Evolutionary conservation across 1,140 invertebrate species (phyloP).

Genomic region (Trichonephila clavipes): DNA sequence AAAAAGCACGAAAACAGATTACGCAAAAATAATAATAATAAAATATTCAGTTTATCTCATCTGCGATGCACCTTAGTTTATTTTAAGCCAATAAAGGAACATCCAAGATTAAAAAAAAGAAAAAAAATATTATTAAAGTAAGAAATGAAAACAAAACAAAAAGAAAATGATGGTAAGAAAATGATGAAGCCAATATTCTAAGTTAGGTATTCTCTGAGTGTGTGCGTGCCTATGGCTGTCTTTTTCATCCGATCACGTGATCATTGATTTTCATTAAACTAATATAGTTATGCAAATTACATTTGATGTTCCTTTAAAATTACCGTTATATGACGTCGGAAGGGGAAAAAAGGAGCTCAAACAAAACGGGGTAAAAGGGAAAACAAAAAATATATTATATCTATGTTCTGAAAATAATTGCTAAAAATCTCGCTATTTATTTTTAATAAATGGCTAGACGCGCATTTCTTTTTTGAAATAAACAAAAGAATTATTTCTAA

Average conservation of each 20-base stretch:
- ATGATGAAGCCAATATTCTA: not conserved
- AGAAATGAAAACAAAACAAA: not conserved
- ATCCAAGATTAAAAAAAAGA: not conserved
- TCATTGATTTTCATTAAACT: slow-evolving; percentile 50
- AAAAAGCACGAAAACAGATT: not conserved
- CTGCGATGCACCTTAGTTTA: not conserved
- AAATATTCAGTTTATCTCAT: not conserved
- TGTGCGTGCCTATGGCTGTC: not conserved
- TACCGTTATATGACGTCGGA: not conserved
- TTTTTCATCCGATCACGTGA: slow-evolving; percentile 12
- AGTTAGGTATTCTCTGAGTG: not conserved
- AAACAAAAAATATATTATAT: not conserved
- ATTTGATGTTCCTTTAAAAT: slow-evolving; percentile 23
- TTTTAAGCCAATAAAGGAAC: not conserved
- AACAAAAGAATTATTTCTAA: too few relatives aligned
- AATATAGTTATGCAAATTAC: slow-evolving; percentile 47
- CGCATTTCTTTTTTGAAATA: too few relatives aligned
- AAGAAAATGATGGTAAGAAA: not conserved
- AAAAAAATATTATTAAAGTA: not conserved
- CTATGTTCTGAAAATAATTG: too few relatives aligned
- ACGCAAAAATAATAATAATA: not conserved
- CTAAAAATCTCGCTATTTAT: too few relatives aligned
- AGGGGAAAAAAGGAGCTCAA: not conserved
- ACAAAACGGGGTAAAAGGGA: not conserved
- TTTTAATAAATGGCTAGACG: too few relatives aligned